A percentile compares a stretch with the other conserved stretches of the same genome.
These are phyloP conservation scores for Potamarius usumacintae DNA, from an alignment of 2,113 vertebrate species.

Conservation along the genomic window DNA sequence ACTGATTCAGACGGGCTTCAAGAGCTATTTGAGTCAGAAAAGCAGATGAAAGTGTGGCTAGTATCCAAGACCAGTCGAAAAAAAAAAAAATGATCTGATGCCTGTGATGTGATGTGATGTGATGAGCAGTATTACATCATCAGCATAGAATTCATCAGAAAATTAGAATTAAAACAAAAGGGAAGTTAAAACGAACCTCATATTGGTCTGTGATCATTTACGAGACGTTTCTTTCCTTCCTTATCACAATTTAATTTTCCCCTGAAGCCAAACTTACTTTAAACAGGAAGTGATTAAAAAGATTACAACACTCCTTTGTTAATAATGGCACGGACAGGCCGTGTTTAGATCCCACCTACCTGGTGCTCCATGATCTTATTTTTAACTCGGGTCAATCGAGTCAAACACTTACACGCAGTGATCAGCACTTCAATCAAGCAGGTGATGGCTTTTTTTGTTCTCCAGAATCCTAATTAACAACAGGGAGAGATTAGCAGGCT, in stretches of 20 bases:
- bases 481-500: slow-evolving; percentile 42
- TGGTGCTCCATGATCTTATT: not conserved
- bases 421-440: slow-evolving; percentile 42
- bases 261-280: not conserved
- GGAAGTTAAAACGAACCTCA: not conserved
- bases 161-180: not conserved
- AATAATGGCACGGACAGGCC: not conserved
- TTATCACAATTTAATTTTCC: not conserved
- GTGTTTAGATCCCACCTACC: not conserved
- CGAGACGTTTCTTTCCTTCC: not conserved
- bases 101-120: not conserved
- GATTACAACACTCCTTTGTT: not conserved
- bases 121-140: not conserved
- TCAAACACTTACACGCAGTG: slow-evolving; percentile 25
- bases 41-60: not conserved
- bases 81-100: slow-evolving; percentile 20
- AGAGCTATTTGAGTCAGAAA: slow-evolving; percentile 18
- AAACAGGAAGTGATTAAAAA: slow-evolving; percentile 27
- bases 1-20: slow-evolving; percentile 6
- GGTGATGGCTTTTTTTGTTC: slow-evolving; percentile 33
- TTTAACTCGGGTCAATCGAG: slow-evolving; percentile 27
- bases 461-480: slow-evolving; percentile 39
- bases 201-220: not conserved
- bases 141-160: not conserved
- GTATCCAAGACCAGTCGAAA: not conserved